phyloP scores from a whole-genome alignment of 2,797 vertebrate genomes.

The Poecile montanus region DNA sequence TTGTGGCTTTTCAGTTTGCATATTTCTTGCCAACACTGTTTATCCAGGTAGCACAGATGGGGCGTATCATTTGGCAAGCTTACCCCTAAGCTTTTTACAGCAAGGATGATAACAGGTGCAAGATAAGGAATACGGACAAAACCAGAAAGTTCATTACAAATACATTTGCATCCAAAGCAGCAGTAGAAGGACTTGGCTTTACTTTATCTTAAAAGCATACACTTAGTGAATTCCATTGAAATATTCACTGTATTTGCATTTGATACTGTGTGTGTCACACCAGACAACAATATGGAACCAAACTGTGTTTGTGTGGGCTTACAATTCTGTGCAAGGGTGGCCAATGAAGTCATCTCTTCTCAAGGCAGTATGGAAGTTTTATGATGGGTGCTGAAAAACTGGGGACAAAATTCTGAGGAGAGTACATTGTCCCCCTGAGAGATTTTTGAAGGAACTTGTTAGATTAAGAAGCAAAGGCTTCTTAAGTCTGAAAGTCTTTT shows the following conservation, averaged over 20 bases:
- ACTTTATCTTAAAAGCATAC: conserved; percentile 44
- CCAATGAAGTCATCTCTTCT: background rate
- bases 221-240: conserved; percentile 52
- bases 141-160: conserved; percentile 35
- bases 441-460: background rate
- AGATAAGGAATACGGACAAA: conserved; percentile 51
- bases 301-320: background rate
- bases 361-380: background rate
- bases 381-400: background rate
- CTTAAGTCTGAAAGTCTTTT: background rate
- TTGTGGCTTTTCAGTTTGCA: conserved; percentile 45
- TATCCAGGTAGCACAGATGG: conserved; percentile 57
- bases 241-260: conserved; percentile 50
- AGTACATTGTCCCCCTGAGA: background rate
- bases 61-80: background rate
- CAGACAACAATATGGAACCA: background rate
- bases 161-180: conserved; percentile 50
- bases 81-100: conserved; percentile 25
- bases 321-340: background rate
- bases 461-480: background rate
- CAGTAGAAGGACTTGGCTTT: conserved; percentile 29
- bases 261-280: conserved; percentile 1
- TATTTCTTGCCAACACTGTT: conserved; percentile 32
- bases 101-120: conserved; percentile 61
- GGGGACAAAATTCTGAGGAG: background rate